phyloP scores from a whole-genome alignment of 2,113 vertebrate genomes.

The Lynx canadensis region DNA sequence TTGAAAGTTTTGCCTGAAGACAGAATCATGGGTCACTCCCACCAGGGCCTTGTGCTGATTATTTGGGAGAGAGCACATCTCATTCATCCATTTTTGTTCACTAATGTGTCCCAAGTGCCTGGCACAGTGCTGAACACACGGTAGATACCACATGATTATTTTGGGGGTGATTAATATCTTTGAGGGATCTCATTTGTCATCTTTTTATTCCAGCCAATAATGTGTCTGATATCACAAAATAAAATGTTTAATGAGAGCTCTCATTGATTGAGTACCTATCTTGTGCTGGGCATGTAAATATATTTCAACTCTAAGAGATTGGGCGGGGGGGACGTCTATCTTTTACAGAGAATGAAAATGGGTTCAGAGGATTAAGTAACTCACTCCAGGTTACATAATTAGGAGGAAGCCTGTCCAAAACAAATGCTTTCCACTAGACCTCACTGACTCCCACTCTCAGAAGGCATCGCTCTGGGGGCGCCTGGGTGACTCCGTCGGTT shows the following conservation, averaged over 20 bases:
- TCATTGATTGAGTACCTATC: not conserved
- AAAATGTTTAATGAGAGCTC: not conserved
- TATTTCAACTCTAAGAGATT: not conserved
- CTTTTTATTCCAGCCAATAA: conserved; percentile 1
- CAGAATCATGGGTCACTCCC: not conserved
- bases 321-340: not conserved
- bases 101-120: not conserved
- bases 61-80: not conserved
- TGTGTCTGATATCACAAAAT: not conserved
- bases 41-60: not conserved
- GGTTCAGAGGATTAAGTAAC: not conserved
- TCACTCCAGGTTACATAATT: not conserved
- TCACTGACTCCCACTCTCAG: not conserved
- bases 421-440: not conserved
- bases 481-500: too few species aligned
- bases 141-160: not conserved
- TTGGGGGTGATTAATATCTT: not conserved
- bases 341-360: not conserved
- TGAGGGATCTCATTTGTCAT: not conserved
- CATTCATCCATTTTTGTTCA: not conserved
- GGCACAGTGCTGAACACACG: not conserved
- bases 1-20: not conserved
- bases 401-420: not conserved
- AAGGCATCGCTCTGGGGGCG: not conserved
- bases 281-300: not conserved